Evolutionary conservation across 2,888 invertebrate species (phyloP).

Genomic region (Chalcosyrphus nemorum): DNA sequence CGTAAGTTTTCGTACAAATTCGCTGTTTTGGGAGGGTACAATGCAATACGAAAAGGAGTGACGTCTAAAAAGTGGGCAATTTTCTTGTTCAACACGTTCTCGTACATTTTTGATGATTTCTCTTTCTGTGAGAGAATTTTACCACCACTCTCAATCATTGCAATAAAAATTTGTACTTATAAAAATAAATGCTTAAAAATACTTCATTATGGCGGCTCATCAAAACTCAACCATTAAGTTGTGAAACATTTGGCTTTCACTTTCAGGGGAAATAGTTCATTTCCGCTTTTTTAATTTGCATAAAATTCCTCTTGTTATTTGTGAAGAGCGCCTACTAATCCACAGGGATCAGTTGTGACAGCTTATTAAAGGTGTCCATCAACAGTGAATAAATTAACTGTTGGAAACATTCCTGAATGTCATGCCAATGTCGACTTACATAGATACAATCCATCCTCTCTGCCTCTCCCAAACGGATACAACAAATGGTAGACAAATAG

Average conservation of each 20-base stretch:
- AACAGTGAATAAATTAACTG: constrained; percentile 12
- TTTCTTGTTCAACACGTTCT: too few species aligned
- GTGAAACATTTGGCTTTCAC: neutral
- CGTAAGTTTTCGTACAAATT: too few species aligned
- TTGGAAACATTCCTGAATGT: neutral
- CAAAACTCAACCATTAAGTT: neutral
- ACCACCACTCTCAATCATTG: too few species aligned
- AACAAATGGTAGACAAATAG: neutral
- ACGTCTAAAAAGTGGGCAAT: too few species aligned
- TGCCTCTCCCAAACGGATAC: neutral
- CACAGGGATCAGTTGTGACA: constrained; percentile 10
- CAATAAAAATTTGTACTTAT: neutral
- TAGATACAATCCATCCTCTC: too few species aligned
- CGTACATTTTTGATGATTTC: too few species aligned
- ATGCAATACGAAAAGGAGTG: too few species aligned
- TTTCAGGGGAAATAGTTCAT: neutral
- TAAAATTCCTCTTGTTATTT: neutral
- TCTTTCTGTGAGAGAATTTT: too few species aligned
- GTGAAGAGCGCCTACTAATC: neutral
- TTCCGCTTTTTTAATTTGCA: constrained; percentile 3
- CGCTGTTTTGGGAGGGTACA: too few species aligned
- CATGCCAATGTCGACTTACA: neutral
- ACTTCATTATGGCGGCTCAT: neutral
- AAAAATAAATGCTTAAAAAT: neutral
- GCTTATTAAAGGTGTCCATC: constrained; percentile 28